Base-by-base conservation (phyloP, 2,888 invertebrate species). In the Orgyia antiqua region DNA sequence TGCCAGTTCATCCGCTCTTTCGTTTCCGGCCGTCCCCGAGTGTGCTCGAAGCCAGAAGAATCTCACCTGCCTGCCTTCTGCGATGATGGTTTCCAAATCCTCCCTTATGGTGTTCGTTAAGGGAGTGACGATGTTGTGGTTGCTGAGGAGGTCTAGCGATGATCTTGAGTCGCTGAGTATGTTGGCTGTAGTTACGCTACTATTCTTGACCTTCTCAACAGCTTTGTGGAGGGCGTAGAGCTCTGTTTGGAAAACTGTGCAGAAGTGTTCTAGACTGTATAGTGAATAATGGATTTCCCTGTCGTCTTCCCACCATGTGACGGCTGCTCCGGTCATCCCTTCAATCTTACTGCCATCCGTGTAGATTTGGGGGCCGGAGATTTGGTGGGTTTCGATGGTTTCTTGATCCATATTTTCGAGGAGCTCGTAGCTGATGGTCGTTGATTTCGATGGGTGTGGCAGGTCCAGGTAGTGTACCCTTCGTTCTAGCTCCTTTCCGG, bases 21-120 rank as follows among this genome's bases (percentile, higher is more conserved):
- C 34, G 10, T n/a, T 31, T 5, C 38, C 33, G 1, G 17, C 13
- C n/a, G 31, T 31, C 0, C 38, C 38, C 4, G 24, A 28, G 17
- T 38, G 33, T 1, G 33, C 38, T 10, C 29, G 29, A 1, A 37
- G 12, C 41, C 35, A 42, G 23, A 33, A 37, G 4, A 42, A 15
- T 10, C 19, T 23, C 4, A 33, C 10, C 4, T 29, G 11, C 6
- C 19, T 24, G 1, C 21, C 33, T 9, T 24, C n/a, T 7, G 2
- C 13, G 6, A 10, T 11, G 6, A 24, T 27, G 1, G 2, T 8
- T 3, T 12, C 2, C 4, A 39, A 13, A 21, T 24, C 18, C 5
- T 13, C 24, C 10, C 13, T 21, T 2, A 33, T 26, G 6, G 6
- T 1, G 2, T 10, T 12, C 2, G 19, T 17, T 10, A 36, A 20